Percentiles rank a stretch among this genome's conserved stretches.
Conservation (phyloP, 2,888 invertebrate genomes). For the Cyclophora punctaria region DNA sequence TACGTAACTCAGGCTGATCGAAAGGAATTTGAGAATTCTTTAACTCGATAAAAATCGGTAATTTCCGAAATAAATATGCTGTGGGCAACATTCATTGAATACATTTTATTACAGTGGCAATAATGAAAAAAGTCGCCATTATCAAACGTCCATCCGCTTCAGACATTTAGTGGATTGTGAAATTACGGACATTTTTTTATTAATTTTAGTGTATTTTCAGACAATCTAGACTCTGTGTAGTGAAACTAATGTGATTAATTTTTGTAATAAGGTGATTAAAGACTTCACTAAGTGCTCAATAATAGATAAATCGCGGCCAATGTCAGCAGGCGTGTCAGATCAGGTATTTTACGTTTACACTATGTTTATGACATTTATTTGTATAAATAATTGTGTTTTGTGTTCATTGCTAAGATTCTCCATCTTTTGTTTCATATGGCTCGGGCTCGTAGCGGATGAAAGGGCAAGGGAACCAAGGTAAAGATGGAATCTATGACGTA, state of each 20-base stretch:
- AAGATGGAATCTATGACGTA: constrained; percentile 63
- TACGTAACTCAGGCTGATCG: too few relatives aligned
- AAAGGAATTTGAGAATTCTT: too few relatives aligned
- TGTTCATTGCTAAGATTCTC: constrained; percentile 33
- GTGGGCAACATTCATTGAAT: not conserved
- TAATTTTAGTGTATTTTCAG: constrained; percentile 45
- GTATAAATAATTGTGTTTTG: constrained; percentile 20
- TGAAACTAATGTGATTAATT: constrained; percentile 70
- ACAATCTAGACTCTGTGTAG: constrained; percentile 61
- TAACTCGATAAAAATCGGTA: constrained; percentile 14
- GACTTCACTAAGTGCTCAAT: constrained; percentile 68
- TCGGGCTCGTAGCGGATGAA: constrained; percentile 82
- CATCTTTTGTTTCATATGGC: constrained; percentile 75
- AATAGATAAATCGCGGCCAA: constrained; percentile 80
- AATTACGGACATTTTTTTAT: constrained; percentile 52
- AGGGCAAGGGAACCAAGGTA: constrained; percentile 91
- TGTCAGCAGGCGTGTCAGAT: constrained; percentile 94
- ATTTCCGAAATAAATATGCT: constrained; percentile 12
- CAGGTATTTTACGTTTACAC: constrained; percentile 79
- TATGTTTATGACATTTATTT: constrained; percentile 37
- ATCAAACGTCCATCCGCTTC: constrained; percentile 59
- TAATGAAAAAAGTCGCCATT: constrained; percentile 53
- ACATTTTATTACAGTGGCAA: constrained; percentile 26
- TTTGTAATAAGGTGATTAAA: constrained; percentile 57
- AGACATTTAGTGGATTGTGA: constrained; percentile 53